These are phyloP conservation scores for Synanthedon myopaeformis DNA, from an alignment of 2,888 invertebrate species.

Conservation along the genomic window DNA sequence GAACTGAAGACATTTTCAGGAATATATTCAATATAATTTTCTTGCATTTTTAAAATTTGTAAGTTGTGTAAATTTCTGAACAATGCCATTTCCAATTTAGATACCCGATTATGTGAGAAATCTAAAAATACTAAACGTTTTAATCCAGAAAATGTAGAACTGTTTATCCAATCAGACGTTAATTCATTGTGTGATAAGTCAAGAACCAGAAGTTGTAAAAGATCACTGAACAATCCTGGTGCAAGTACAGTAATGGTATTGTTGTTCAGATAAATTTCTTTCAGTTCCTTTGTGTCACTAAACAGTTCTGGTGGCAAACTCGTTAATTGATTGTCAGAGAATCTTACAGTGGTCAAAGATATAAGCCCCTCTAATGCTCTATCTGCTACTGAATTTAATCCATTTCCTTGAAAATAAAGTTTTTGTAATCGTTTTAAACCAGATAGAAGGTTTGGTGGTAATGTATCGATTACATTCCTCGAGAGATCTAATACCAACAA, in stretches of 20 bases:
- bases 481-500: constrained; percentile 80
- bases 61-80: constrained; percentile 83
- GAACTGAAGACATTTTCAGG: constrained; percentile 84
- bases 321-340: constrained; percentile 84
- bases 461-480: constrained; percentile 80
- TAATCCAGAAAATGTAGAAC: constrained; percentile 82
- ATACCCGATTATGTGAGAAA: constrained; percentile 80
- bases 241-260: constrained; percentile 85
- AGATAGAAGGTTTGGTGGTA: constrained; percentile 79
- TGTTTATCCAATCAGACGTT: constrained; percentile 85
- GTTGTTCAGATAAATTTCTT: constrained; percentile 85
- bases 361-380: constrained; percentile 81
- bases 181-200: constrained; percentile 85
- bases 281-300: constrained; percentile 80
- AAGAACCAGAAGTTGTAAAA: constrained; percentile 79
- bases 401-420: constrained; percentile 82
- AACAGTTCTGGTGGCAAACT: constrained; percentile 87
- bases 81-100: constrained; percentile 79
- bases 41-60: constrained; percentile 83
- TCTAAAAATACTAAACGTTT: constrained; percentile 82
- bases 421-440: constrained; percentile 78
- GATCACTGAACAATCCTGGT: constrained; percentile 81
- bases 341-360: constrained; percentile 78
- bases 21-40: constrained; percentile 81
- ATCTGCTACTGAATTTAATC: constrained; percentile 80